A percentile compares a stretch with the other conserved stretches of the same genome.
Conservation (phyloP, 1,140 invertebrate species). For the Panagrolaimus sp. region DNA sequence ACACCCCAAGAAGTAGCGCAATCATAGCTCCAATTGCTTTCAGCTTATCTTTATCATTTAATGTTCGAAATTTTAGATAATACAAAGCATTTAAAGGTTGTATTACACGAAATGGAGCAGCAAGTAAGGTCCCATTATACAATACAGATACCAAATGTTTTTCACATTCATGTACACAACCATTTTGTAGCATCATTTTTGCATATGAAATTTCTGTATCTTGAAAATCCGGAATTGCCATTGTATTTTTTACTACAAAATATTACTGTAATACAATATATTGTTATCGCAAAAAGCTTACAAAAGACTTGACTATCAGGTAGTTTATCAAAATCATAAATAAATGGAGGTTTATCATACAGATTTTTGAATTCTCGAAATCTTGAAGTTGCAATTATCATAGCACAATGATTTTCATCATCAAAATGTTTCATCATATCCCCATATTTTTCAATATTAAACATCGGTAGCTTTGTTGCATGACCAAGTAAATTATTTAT, state of each 20-base stretch:
- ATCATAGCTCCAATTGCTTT: neutral
- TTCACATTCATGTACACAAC: neutral
- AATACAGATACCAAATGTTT: neutral
- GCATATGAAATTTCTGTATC: neutral
- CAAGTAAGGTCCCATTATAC: neutral
- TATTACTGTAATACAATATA: neutral
- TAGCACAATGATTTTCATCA: no score
- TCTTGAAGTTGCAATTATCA: no score
- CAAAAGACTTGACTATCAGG: neutral
- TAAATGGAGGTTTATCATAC: neutral
- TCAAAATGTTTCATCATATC: no score
- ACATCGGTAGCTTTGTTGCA: neutral
- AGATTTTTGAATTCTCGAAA: no score
- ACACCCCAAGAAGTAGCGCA: neutral
- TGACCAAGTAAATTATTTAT: neutral
- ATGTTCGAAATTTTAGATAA: neutral
- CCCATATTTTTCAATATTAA: neutral
- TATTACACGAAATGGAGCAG: neutral
- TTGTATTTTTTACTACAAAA: neutral
- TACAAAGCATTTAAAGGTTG: neutral
- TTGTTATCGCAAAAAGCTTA: neutral
- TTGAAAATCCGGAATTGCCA: neutral
- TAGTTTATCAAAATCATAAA: neutral
- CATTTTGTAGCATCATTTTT: neutral
- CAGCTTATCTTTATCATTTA: neutral